Conservation (phyloP, 2,113 vertebrate genomes). For the Tragelaphus imberbis region DNA sequence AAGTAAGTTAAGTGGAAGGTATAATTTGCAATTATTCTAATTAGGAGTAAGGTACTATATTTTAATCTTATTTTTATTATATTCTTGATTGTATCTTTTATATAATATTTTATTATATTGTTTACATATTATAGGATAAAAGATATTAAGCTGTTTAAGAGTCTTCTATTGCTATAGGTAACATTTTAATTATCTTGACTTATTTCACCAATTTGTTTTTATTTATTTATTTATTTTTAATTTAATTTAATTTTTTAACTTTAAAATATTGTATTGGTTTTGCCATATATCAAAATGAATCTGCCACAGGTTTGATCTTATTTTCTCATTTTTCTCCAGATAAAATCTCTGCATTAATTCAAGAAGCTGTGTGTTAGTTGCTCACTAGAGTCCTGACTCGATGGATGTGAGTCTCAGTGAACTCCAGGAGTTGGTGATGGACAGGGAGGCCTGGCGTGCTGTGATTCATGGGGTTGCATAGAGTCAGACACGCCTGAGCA, state of each 20-base stretch:
- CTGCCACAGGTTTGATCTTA: background rate
- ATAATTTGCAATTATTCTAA: background rate
- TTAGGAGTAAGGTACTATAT: background rate
- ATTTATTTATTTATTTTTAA: too few species aligned
- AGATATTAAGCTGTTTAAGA: background rate
- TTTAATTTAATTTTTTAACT: too few species aligned
- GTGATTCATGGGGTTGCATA: too few species aligned
- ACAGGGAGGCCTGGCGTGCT: too few species aligned
- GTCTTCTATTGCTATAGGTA: background rate
- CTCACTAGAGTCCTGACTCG: background rate
- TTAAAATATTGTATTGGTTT: too few species aligned
- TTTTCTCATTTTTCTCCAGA: constrained; percentile 6
- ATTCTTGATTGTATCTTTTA: background rate
- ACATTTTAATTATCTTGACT: background rate
- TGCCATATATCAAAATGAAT: too few species aligned
- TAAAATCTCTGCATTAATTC: background rate
- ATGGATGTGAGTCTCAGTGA: too few species aligned
- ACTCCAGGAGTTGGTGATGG: too few species aligned
- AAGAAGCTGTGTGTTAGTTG: background rate
- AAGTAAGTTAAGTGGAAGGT: background rate
- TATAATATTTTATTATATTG: background rate
- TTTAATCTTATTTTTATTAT: background rate
- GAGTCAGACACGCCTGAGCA: too few species aligned
- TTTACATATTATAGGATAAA: background rate
- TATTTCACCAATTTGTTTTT: background rate